Evolutionary conservation across 1,140 invertebrate species (phyloP).

Genomic region (Heliconius melpomene): DNA sequence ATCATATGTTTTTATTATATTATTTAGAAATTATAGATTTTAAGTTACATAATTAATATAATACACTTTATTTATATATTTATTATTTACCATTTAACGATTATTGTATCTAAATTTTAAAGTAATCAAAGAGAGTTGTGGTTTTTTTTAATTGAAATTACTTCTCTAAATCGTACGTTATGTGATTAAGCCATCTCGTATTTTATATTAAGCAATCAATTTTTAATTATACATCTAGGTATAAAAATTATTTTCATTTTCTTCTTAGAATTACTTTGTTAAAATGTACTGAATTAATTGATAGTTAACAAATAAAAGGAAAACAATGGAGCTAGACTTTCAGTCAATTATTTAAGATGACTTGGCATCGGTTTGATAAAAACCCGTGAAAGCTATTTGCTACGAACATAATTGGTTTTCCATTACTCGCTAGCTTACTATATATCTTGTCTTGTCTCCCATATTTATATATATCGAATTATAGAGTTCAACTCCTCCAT

Average conservation of each 20-base stretch:
- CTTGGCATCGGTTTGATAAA: conserved; percentile 37
- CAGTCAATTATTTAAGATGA: conserved; percentile 47
- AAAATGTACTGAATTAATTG: background rate
- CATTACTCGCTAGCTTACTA: background rate
- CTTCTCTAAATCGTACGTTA: too few relatives aligned
- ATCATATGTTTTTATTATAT: too few relatives aligned
- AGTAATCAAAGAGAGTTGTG: too few relatives aligned
- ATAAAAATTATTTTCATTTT: background rate
- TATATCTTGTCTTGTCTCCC: background rate
- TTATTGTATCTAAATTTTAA: too few relatives aligned
- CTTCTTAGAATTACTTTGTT: background rate
- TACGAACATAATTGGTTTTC: background rate
- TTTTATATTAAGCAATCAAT: background rate
- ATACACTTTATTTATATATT: too few relatives aligned
- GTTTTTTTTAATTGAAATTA: too few relatives aligned
- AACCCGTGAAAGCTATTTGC: conserved; percentile 40
- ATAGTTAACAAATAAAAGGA: conserved; percentile 29
- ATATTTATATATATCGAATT: too few relatives aligned
- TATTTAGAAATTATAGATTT: too few relatives aligned
- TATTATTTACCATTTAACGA: too few relatives aligned
- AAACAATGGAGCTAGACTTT: conserved; percentile 38
- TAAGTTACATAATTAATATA: too few relatives aligned
- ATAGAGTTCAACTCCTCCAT: too few relatives aligned
- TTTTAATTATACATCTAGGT: background rate
- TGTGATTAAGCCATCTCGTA: too few relatives aligned